These are phyloP conservation scores for Podotricha telesiphe DNA, from an alignment of 2,888 invertebrate genomes.

Conservation along the genomic window DNA sequence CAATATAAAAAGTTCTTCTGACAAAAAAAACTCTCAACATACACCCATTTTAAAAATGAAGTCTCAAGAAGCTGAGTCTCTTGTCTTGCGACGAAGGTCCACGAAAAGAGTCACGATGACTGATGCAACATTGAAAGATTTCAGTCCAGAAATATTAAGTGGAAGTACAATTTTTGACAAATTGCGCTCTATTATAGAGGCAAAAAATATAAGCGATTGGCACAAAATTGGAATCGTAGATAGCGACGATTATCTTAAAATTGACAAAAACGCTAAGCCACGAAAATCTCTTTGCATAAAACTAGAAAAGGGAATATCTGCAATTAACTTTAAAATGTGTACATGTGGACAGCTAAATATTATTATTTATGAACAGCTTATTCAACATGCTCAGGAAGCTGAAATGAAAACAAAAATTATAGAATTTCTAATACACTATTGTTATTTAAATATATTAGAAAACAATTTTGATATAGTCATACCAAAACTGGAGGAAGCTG, in stretches of 20 bases:
- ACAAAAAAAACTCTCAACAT: slow-evolving; percentile 47
- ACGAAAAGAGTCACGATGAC: slow-evolving; percentile 69
- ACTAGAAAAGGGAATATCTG: slow-evolving; percentile 66
- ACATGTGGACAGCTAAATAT: slow-evolving; percentile 70
- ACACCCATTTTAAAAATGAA: slow-evolving; percentile 62
- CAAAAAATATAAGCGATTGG: slow-evolving; percentile 63
- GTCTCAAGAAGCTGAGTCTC: slow-evolving; percentile 42
- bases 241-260: slow-evolving; percentile 57
- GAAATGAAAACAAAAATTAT: slow-evolving; percentile 67
- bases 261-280: slow-evolving; percentile 47
- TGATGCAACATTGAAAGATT: slow-evolving; percentile 50
- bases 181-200: slow-evolving; percentile 66
- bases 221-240: slow-evolving; percentile 64
- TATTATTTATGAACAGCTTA: slow-evolving; percentile 67
- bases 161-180: slow-evolving; percentile 58
- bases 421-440: slow-evolving; percentile 63
- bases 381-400: slow-evolving; percentile 70
- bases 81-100: slow-evolving; percentile 44
- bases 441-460: slow-evolving; percentile 61
- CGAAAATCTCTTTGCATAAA: slow-evolving; percentile 56
- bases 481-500: slow-evolving; percentile 64
- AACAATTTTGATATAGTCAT: slow-evolving; percentile 59
- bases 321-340: slow-evolving; percentile 66
- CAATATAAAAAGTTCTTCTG: slow-evolving; percentile 36
- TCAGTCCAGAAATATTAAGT: slow-evolving; percentile 46